phyloP scores from a whole-genome alignment of 2,797 vertebrate species.

The Dicrostonyx torquatus region DNA sequence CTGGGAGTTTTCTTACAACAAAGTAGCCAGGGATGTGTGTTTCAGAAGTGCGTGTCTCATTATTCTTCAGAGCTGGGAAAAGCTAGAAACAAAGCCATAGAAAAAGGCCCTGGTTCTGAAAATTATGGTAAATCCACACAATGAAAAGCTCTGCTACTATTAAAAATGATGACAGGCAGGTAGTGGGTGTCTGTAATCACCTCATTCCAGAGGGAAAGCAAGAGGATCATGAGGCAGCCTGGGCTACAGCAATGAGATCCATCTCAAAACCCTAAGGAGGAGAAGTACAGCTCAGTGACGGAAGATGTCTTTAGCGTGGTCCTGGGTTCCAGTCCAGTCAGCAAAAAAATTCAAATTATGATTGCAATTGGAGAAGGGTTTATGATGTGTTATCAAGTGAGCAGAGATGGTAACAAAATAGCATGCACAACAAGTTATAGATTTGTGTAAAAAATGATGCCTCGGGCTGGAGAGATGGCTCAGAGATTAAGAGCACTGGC shows the following conservation, averaged over 20 bases:
- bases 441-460: not conserved
- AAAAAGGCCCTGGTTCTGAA: not conserved
- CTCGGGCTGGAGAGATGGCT: too few relatives aligned
- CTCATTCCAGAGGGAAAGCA: not conserved
- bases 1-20: conserved; percentile 13
- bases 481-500: too few relatives aligned
- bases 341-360: not conserved
- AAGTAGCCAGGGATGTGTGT: not conserved
- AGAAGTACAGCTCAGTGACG: not conserved
- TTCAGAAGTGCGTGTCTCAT: not conserved
- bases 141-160: not conserved
- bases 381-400: not conserved
- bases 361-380: not conserved
- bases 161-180: conserved; percentile 20
- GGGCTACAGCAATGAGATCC: not conserved
- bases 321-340: not conserved
- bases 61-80: conserved; percentile 15
- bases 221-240: not conserved
- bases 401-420: not conserved
- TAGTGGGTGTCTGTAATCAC: not conserved
- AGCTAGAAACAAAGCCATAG: not conserved
- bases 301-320: not conserved
- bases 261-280: not conserved
- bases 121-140: not conserved
- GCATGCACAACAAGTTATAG: not conserved